A percentile compares a stretch with the other conserved stretches of the same genome.
Conservation (phyloP, 2,888 invertebrate species). For the Portevinia maculata region DNA sequence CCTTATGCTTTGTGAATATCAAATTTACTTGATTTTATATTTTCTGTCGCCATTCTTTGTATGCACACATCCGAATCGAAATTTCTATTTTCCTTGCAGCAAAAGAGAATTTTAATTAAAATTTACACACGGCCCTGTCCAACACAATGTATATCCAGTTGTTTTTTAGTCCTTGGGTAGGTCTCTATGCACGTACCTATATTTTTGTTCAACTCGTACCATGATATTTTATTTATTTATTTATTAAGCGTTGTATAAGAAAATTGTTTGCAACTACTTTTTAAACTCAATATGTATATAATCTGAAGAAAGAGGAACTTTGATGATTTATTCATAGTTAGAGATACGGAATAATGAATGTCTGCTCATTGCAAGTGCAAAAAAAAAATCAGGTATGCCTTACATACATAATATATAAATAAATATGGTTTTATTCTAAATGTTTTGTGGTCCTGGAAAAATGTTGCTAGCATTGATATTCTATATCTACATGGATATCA, state of each 20-base stretch:
- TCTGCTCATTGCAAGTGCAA: conserved; percentile 41
- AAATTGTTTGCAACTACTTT: conserved; percentile 24
- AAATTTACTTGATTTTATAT: conserved; percentile 62
- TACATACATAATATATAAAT: background rate
- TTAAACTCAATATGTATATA: background rate
- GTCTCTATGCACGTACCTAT: background rate
- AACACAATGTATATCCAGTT: conserved; percentile 39
- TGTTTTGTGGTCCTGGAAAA: no score
- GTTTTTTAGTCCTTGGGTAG: conserved; percentile 32
- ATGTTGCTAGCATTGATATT: no score
- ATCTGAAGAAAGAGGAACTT: conserved; percentile 20
- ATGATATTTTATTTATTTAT: conserved; percentile 44
- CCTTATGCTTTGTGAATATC: conserved; percentile 66
- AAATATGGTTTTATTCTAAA: background rate
- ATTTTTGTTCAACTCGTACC: conserved; percentile 3
- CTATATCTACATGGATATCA: no score
- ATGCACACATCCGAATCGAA: conserved; percentile 57
- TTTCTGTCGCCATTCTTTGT: conserved; percentile 38
- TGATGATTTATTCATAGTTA: conserved; percentile 51
- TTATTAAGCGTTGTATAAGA: background rate
- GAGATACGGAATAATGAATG: conserved; percentile 31
- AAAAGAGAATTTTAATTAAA: conserved; percentile 73
- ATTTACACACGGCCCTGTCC: conserved; percentile 59
- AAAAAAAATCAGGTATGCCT: conserved; percentile 8
- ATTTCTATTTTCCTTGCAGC: conserved; percentile 48